These are phyloP conservation scores for Triplophysa siluroides DNA, from an alignment of 2,113 vertebrate species.

Conservation along the genomic window DNA sequence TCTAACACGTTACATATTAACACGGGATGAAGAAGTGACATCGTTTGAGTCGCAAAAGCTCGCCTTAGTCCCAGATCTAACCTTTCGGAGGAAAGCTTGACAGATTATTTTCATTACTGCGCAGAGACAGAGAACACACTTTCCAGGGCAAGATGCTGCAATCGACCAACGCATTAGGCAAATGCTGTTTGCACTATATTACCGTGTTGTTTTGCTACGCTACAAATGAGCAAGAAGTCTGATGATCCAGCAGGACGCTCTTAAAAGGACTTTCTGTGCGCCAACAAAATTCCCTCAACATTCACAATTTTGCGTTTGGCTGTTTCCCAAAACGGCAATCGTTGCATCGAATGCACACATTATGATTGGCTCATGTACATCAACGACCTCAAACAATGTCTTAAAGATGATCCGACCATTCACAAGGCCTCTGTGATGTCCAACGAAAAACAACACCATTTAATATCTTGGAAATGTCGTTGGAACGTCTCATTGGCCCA, in stretches of 20 bases:
- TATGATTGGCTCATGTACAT: no score
- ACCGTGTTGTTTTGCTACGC: background rate
- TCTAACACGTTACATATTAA: constrained; percentile 57
- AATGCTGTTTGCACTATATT: background rate
- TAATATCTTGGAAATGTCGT: no score
- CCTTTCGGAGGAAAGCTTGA: constrained; percentile 30
- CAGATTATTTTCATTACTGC: constrained; percentile 21
- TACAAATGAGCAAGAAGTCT: background rate
- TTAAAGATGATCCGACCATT: no score
- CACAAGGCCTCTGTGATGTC: no score
- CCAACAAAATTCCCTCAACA: background rate
- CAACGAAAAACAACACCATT: no score
- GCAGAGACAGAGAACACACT: background rate
- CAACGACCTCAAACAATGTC: no score
- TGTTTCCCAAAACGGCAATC: no score
- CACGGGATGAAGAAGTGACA: constrained; percentile 29
- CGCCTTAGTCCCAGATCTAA: constrained; percentile 14
- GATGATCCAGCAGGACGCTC: constrained; percentile 1
- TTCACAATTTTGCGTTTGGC: no score
- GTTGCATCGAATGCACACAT: no score
- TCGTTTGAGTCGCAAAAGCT: constrained; percentile 6
- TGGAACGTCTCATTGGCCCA: no score
- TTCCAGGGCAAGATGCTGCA: background rate
- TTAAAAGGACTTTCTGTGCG: background rate
- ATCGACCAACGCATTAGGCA: constrained; percentile 26